Percentiles rank a stretch among this genome's conserved stretches.
Evolutionary conservation across 2,888 invertebrate genomes (phyloP).

Genomic region (Dugesia japonica): DNA sequence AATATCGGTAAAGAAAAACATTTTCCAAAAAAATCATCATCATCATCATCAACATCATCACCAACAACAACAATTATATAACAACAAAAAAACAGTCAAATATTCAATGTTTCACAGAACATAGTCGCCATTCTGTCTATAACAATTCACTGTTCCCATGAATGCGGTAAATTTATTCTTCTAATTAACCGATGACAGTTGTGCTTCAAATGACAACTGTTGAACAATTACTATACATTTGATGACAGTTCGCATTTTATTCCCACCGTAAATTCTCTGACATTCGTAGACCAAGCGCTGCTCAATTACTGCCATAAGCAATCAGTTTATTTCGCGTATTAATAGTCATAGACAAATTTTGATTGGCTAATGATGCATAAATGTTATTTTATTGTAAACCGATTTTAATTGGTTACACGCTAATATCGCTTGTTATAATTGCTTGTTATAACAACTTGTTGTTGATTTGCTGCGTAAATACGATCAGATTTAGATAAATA

Average conservation of each 20-base stretch:
- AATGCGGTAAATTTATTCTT: conserved; percentile 16
- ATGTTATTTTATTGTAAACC: background rate
- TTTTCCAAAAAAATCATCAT: background rate
- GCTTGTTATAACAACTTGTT: background rate
- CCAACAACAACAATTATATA: background rate
- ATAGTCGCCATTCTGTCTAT: conserved; percentile 10
- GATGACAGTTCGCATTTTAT: conserved; percentile 13
- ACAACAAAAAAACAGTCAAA: conserved; percentile 8
- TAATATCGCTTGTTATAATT: conserved; percentile 20
- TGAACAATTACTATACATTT: conserved; percentile 8
- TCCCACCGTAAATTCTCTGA: background rate
- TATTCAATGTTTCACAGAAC: background rate
- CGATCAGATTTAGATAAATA: background rate
- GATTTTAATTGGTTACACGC: conserved; percentile 10
- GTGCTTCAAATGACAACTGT: conserved; percentile 3
- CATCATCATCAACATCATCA: background rate
- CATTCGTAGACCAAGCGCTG: background rate
- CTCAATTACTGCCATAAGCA: background rate
- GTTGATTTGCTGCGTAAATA: background rate
- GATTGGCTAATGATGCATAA: background rate
- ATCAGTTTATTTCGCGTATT: background rate
- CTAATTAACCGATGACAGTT: background rate
- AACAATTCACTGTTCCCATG: background rate
- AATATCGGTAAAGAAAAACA: background rate
- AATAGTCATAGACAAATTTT: background rate